Base-by-base conservation (phyloP, 1,140 invertebrate species). In the Acromyrmex charruanus region DNA sequence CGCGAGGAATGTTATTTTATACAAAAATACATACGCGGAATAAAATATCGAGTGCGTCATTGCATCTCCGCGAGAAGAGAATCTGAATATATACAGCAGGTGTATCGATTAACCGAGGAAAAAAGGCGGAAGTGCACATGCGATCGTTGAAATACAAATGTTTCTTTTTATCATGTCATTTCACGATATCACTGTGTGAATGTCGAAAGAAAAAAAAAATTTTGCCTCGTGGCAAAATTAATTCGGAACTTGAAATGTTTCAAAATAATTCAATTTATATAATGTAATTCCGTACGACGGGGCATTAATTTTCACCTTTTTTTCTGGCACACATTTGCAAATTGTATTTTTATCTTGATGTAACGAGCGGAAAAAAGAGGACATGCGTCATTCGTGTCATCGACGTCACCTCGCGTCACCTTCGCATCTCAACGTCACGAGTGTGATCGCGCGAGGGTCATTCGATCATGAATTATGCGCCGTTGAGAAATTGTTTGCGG, bases 91-190 rank as follows among this genome's bases (percentile, higher is more conserved):
- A 90, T 86, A 81, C 77, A 77, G 71, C 63, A 61, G 7, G 63
- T 72, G 68, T 87, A 88, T 92, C 82, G 88, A 92, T 92, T 90
- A 88, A 68, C 74, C 49, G 28, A 51, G 55, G 21, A 63, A 69
- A 77, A 51, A 84, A 66, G 21, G n/a, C 25, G 25, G 77, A 88
- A 84, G 65, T 28, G 59, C 21, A 85, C 59, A 16, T 14, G 66
- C 51, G 66, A 88, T 53, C 18, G 68, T 51, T 28, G 35, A 86
- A 71, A 85, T 71, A 72, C 5, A 75, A 18, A 16, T 2, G 9
- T 44, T 25, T 39, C n/a, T 58, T 59, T n/a, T n/a, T 39, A 25
- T 12, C 0, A 31, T 28, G 14, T 55, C 2, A 12, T 55, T 53
- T 72, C 5, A 5, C 25, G 31, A 71, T 53, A 71, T 55, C 2